Percentiles rank a stretch among this genome's conserved stretches.
phyloP scores from a whole-genome alignment of 2,888 invertebrate genomes.

The Pristionchus fissidentatus region DNA sequence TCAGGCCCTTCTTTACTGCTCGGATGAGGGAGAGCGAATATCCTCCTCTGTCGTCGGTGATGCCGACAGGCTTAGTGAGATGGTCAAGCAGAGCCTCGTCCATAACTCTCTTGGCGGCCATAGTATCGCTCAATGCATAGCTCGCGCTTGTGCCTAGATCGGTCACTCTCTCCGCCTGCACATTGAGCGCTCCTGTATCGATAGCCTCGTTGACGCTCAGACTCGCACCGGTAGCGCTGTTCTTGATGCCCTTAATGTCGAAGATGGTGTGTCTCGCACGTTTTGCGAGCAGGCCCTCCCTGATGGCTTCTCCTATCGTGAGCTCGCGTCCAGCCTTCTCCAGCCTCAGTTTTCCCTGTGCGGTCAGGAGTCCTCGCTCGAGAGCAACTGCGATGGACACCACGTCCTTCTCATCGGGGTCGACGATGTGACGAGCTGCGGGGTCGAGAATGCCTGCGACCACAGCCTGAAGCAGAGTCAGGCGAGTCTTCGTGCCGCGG shows the following conservation, averaged over 20 bases:
- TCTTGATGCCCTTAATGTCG: constrained; percentile 91
- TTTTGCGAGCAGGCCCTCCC: constrained; percentile 89
- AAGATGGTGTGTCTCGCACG: constrained; percentile 90
- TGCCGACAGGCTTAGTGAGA: constrained; percentile 87
- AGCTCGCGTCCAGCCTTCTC: constrained; percentile 63
- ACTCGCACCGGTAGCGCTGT: constrained; percentile 86
- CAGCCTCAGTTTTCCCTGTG: constrained; percentile 82
- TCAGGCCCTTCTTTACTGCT: constrained; percentile 87
- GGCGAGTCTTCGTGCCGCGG: constrained; percentile 83
- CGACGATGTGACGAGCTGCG: constrained; percentile 87
- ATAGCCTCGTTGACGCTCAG: constrained; percentile 88
- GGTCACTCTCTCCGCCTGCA: constrained; percentile 78
- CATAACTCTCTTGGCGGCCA: constrained; percentile 76
- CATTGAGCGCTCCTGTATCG: constrained; percentile 85
- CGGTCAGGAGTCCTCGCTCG: constrained; percentile 85
- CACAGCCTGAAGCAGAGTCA: constrained; percentile 89
- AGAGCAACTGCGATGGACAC: constrained; percentile 89
- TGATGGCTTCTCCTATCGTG: constrained; percentile 87
- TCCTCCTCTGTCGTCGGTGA: constrained; percentile 82
- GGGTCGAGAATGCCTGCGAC: constrained; percentile 89
- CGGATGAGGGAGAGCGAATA: constrained; percentile 85
- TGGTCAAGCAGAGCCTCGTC: constrained; percentile 81
- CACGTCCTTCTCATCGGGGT: constrained; percentile 86
- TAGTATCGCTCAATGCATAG: constrained; percentile 70
- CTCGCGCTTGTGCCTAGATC: constrained; percentile 67